Base-by-base conservation (phyloP, 2,113 vertebrate genomes). In the Gobius niger region DNA sequence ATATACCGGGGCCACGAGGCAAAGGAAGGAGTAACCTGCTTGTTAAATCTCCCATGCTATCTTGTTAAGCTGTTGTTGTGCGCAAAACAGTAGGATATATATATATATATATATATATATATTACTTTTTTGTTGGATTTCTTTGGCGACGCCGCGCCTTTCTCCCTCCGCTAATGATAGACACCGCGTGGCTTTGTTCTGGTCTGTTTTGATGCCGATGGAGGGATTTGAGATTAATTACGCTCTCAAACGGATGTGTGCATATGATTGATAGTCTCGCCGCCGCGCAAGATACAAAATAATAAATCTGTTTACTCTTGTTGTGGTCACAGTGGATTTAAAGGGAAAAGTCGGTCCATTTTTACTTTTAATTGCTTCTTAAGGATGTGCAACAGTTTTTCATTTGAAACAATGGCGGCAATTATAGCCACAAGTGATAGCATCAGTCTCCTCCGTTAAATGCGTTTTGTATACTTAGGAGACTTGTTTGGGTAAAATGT, bases 41-140 rank as follows among this genome's bases (percentile, higher is more conserved):
- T 86, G 78, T 90, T 89, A 87, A 89, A 82, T 73, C 84, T 80
- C 70, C 60, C 70, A 76, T 68, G 81, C 82, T 78, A 77, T 82
- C 86, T 88, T 82, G 87, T 86, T 90, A 83, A 85, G 89, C 83
- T 83, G 85, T 75, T 89, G 82, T 86, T 87, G 57, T 75, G 83
- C 85, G 81, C 68, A 79, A 76, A 80, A 79, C 54, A 57, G 54
- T 57, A 7, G 54, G 54, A 57, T 69, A 40, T 61, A 73, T 85
- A 68, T 81, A 77, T 75, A 78, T 81, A 63, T 7, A 42, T 46
- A 66, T 56, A 13, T 56, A n/a, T n/a, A 40, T 10, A 13, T 70
- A 77, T 42, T 59, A n/a, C 42, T n/a, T 44, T 60, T 60, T 34
- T 60, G 40, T 60, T 50, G 11, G 11, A 13, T 44, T 60, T 60